phyloP scores from a whole-genome alignment of 2,888 invertebrate species.

The Xestia sexstrigata region DNA sequence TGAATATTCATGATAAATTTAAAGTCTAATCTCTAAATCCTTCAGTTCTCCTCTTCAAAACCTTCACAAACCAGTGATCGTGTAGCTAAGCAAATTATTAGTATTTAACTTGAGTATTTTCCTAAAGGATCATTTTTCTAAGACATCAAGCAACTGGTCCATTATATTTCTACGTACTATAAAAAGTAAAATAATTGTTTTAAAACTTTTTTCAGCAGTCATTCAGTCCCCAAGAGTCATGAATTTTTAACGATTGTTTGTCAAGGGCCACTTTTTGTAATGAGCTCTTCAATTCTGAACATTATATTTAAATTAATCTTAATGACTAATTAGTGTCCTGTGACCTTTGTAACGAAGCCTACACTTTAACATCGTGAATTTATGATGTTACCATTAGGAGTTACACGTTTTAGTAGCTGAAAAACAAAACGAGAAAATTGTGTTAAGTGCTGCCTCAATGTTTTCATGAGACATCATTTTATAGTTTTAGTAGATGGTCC shows the following conservation, averaged over 20 bases:
- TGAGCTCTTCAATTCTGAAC: slow-evolving; percentile 39
- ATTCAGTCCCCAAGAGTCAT: slow-evolving; percentile 38
- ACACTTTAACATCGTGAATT: slow-evolving; percentile 25
- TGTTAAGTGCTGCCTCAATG: too few species aligned
- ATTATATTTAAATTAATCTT: slow-evolving; percentile 35
- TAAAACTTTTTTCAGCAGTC: slow-evolving; percentile 34
- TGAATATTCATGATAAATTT: background rate
- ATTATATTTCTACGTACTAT: background rate
- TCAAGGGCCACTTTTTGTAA: slow-evolving; percentile 51
- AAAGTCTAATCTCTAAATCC: background rate
- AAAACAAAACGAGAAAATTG: background rate
- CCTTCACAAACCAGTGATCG: background rate
- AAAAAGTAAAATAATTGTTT: slow-evolving; percentile 31
- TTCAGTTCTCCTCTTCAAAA: background rate
- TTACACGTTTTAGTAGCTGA: background rate
- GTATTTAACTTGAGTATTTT: background rate
- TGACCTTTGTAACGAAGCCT: slow-evolving; percentile 27
- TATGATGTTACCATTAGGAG: slow-evolving; percentile 1
- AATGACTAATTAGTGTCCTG: slow-evolving; percentile 43
- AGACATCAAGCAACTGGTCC: slow-evolving; percentile 3
- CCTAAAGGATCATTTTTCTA: background rate
- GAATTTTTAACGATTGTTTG: slow-evolving; percentile 60
- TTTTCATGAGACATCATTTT: background rate
- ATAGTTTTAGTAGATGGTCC: background rate
- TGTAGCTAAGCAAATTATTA: background rate